Base-by-base conservation (phyloP, 2,797 vertebrate species). In the Coendou prehensilis region DNA sequence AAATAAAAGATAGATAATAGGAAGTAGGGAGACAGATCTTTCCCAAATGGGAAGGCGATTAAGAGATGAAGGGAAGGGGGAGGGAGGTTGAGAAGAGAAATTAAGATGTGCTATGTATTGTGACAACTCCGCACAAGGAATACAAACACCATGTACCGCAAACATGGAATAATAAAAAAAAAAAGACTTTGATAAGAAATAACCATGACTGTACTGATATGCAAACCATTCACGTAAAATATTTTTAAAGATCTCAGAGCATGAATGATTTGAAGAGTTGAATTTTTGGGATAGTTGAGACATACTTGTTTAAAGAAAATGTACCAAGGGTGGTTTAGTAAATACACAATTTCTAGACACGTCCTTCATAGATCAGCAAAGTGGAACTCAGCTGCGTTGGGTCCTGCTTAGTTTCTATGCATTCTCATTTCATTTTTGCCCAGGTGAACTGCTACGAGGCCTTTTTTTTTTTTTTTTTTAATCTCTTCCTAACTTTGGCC, bases 171-270 rank as follows among this genome's bases (percentile, higher is more conserved):
- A 26, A 20, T 22, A 37, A 20, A 11, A 63, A 75, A 15, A 20
- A 41, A 71, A 71, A 37, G 8, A 20, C 10, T 15, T 47, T 47
- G 3, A 15, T 22, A 26, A 75, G 41, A 59, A 59, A 41, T 69
- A 9, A 0, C 50, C 9, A 41, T 0, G 2, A 8, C 45, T 26
- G 28, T 18, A 28, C 2, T 11, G 2, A 37, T n/a, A 26, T 2
- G n/a, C 7, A 54, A 59, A 52, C 5, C 59, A 45, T 3, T 11
- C 30, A 83, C 59, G 28, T 5, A 0, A n/a, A 71, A 54, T 1
- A 3, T 3, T 61, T 75, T 52, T 67, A 17, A 59, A 88, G 61
- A 61, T 23, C 22, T 89, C 69, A 54, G n/a, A 63, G 11, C 23
- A 13, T 22, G 15, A 28, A 10, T 59, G 15, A 9, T n/a, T 22